Base-by-base conservation (phyloP, 2,888 invertebrate species). In the Papilio protenor region DNA sequence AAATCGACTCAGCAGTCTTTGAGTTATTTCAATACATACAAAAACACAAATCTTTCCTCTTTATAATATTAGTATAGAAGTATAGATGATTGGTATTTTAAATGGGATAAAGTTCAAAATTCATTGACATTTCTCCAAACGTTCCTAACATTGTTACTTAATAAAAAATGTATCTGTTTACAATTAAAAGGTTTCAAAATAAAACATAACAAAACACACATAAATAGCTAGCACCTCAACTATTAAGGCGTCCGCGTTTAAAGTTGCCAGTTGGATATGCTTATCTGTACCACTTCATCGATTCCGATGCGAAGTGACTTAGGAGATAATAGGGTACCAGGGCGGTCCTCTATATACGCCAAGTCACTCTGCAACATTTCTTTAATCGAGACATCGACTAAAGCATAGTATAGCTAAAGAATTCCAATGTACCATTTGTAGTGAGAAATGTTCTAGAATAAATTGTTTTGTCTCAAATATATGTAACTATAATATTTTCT, bases 371-470 rank as follows among this genome's bases (percentile, higher is more conserved):
- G 80, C 57, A 79, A 80, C 81, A 78, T 82, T 83, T 82, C 85
- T 84, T 84, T 90, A 90, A 91, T 92, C 91, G 89, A 90, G 90
- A 90, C 88, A 92, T 92, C 90, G 91, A 90, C 90, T 90, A 83
- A 87, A 85, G 79, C 82, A 83, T 84, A 86, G 89, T 89, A 89
- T 84, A 88, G 88, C 89, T 87, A 89, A 89, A 88, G 87, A 88
- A 90, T 90, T 91, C 90, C 89, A 87, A 85, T 84, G 85, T 86
- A 16, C 52, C n/a, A 86, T 83, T 87, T 87, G 86, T 88, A 79
- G 79, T 74, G 81, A 61, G 72, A 23, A 64, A 23, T 40, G 14
- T 40, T 40, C 10, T 40, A 40, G 33, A 40, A 27, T 27, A 27
- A 27, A 27, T 27, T 27, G 27, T 27, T 27, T 27, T 27, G 27